Percentiles rank a stretch among this genome's conserved stretches.
Evolutionary conservation across 2,888 invertebrate species (phyloP).

Genomic region (Ormyrus pomaceus): DNA sequence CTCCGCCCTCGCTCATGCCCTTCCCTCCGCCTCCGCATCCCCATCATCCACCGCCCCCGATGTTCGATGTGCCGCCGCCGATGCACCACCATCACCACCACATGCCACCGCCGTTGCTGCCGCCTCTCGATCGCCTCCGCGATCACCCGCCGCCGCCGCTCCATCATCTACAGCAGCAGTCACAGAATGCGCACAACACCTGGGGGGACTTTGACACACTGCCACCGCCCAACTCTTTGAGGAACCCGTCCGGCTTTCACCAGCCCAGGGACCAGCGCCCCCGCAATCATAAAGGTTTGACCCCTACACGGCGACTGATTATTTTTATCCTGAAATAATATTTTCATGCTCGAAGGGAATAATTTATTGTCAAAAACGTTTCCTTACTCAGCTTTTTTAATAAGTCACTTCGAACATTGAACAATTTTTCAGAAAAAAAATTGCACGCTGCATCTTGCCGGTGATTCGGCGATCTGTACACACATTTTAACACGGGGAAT

Average conservation of each 20-base stretch:
- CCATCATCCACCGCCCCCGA: slow-evolving; percentile 40
- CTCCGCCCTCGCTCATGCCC: slow-evolving; percentile 69
- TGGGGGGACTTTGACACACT: slow-evolving; percentile 67
- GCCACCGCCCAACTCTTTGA: slow-evolving; percentile 62
- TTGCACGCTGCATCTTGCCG: not conserved
- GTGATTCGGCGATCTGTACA: not conserved
- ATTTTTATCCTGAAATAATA: too few species aligned
- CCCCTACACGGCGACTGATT: not conserved
- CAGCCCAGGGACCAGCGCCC: slow-evolving; percentile 61
- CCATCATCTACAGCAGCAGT: slow-evolving; percentile 71
- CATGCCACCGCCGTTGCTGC: slow-evolving; percentile 71
- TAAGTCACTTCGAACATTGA: not conserved
- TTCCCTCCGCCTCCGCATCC: slow-evolving; percentile 46
- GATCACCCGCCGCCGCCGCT: slow-evolving; percentile 65
- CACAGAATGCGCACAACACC: slow-evolving; percentile 53
- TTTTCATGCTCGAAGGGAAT: too few species aligned
- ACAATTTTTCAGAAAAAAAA: not conserved
- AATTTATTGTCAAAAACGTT: too few species aligned
- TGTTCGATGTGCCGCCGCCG: too few species aligned
- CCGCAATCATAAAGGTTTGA: slow-evolving; percentile 74
- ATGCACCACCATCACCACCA: slow-evolving; percentile 53
- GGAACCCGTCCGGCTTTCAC: slow-evolving; percentile 69
- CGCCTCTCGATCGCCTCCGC: slow-evolving; percentile 21
- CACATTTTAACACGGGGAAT: not conserved
- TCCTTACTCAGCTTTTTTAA: too few species aligned